Conservation (phyloP, 2,888 invertebrate genomes). For the Pegoplata infirma region DNA sequence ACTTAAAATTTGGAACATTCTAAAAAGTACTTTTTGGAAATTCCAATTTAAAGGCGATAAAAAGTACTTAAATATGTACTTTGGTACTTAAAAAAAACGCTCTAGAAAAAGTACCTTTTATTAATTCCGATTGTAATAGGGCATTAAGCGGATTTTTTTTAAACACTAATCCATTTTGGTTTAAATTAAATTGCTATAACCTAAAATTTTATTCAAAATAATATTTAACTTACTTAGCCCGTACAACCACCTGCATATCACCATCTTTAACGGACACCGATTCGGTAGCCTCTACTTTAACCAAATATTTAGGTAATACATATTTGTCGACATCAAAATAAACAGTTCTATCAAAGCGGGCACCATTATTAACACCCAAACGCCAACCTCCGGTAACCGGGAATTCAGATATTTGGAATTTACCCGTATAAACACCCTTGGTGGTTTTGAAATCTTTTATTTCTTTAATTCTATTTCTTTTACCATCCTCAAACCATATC, state of each 20-base stretch:
- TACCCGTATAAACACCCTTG: conserved; percentile 83
- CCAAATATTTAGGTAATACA: conserved; percentile 94
- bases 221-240: conserved; percentile 72
- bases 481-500: conserved; percentile 85
- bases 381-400: conserved; percentile 95
- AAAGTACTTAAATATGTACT: no score
- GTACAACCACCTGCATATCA: conserved; percentile 86
- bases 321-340: conserved; percentile 89
- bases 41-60: no score
- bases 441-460: conserved; percentile 81
- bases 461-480: conserved; percentile 89
- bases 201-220: no score
- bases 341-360: conserved; percentile 66
- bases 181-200: no score
- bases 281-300: conserved; percentile 88
- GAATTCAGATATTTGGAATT: conserved; percentile 85
- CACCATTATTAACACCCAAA: conserved; percentile 71
- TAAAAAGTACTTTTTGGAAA: no score
- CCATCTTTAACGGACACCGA: conserved; percentile 91
- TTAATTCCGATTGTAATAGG: no score
- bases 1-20: no score
- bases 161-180: neutral
- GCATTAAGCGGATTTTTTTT: neutral
- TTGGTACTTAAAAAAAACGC: no score
- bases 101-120: no score